Evolutionary conservation across 2,888 invertebrate genomes (phyloP), one percentile per base, ranked within the genome.

Genomic region (Chironomus tentans): DNA sequence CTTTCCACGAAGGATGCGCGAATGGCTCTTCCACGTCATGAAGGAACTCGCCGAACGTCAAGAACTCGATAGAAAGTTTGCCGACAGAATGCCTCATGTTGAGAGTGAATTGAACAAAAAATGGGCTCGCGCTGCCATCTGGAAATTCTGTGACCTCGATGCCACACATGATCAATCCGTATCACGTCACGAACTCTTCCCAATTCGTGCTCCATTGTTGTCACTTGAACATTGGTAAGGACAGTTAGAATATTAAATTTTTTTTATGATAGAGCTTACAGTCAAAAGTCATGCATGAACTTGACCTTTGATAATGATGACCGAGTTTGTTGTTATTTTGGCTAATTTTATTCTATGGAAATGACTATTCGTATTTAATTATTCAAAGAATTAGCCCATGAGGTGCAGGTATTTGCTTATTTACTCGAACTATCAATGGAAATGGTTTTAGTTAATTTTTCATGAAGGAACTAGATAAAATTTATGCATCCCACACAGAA

Each of bases 141-240:
- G 98, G 98, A 98, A 98, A 85, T 95, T 94, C 92, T 98, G 98
- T 84, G 97, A 98, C 84, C 88, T 98, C 77, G 98, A 98, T 85
- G 92, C 92, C 76, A 94, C 95, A 79, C 91, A 92, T 82, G 95
- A 97, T 86, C 90, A 92, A 88, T 92, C 85, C 78, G 94, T 98
- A 68, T 95, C 95, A 28, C 90, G 95, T 56, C 95, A 97, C 86
- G 98, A 98, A 85, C 87, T 98, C 81, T 97, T 97, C 88, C 97
- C 97, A 75, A 95, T 97, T 82, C 90, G 95, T 77, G 97, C 97
- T 72, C 96, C 97, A 2, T 87, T 98, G 78, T 92, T 97, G 88
- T 90, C 97, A 50, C 88, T 98, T 85, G 98, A 98, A 85, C 97
- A 97, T 84, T 98, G 98, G 72, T 73, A 46, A 62, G n/a, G n/a